Percentiles rank a stretch among this genome's conserved stretches.
Evolutionary conservation across 2,888 invertebrate species (phyloP).

Genomic region (Fissipunctia ypsillon): DNA sequence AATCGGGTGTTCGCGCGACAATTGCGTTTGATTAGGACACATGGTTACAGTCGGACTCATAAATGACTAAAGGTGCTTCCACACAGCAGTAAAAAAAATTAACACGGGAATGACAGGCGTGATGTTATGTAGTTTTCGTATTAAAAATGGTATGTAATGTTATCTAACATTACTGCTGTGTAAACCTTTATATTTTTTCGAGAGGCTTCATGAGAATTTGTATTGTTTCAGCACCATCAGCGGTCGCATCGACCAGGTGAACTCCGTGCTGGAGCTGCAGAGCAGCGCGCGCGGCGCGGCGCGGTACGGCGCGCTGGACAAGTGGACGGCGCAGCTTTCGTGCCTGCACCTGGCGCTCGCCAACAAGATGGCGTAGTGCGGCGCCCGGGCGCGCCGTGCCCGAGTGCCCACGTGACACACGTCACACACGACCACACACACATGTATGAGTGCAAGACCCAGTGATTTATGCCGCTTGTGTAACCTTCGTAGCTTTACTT

Average conservation of each 20-base stretch:
- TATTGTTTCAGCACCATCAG: slow-evolving; percentile 93
- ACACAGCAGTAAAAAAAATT: too few species aligned
- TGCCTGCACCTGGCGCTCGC: slow-evolving; percentile 97
- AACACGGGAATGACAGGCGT: too few species aligned
- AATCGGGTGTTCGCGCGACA: too few species aligned
- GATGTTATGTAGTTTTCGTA: too few species aligned
- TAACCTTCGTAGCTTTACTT: slow-evolving; percentile 24
- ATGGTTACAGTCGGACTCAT: too few species aligned
- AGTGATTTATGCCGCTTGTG: slow-evolving; percentile 5
- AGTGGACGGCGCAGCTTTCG: slow-evolving; percentile 98
- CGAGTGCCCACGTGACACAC: background rate
- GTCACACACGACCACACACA: background rate
- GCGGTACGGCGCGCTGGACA: slow-evolving; percentile 97
- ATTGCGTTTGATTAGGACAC: background rate
- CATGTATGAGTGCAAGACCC: slow-evolving; percentile 3
- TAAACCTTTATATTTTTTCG: too few species aligned
- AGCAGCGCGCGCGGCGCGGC: slow-evolving; percentile 95
- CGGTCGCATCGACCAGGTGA: slow-evolving; percentile 97
- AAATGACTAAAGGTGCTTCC: too few species aligned
- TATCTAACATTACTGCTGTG: too few species aligned
- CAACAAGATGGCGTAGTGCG: slow-evolving; percentile 95
- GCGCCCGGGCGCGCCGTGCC: background rate
- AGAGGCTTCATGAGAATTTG: background rate
- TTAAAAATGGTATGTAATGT: too few species aligned
- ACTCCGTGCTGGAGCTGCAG: slow-evolving; percentile 97